These are phyloP conservation scores for Lithophane leautieri DNA, from an alignment of 2,888 invertebrate species.

Conservation along the genomic window DNA sequence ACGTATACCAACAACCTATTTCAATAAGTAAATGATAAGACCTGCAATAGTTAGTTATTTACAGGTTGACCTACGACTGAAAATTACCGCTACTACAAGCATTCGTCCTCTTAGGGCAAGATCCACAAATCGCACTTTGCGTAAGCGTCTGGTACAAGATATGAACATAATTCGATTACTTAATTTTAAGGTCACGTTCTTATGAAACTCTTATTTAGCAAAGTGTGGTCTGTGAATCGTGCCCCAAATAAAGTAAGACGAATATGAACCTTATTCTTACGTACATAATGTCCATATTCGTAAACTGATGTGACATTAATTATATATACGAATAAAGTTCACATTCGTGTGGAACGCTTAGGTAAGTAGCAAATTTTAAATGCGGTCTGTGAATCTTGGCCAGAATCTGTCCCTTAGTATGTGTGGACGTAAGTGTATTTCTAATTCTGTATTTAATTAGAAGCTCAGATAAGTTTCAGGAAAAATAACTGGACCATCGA, in stretches of 20 bases:
- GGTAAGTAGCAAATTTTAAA: neutral
- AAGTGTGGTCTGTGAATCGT: neutral
- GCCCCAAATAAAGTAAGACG: neutral
- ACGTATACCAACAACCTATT: neutral
- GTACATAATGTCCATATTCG: neutral
- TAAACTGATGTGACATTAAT: neutral
- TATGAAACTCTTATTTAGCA: neutral
- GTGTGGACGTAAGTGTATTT: slow-evolving; percentile 16
- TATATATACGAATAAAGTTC: neutral
- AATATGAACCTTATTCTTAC: neutral
- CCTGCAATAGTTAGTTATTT: neutral
- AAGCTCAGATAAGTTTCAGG: slow-evolving; percentile 55
- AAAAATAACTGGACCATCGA: slow-evolving; percentile 44
- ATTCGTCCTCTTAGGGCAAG: neutral
- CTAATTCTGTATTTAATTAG: slow-evolving; percentile 39
- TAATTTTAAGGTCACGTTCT: neutral
- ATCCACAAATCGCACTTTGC: neutral
- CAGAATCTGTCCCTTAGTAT: neutral
- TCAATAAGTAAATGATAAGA: neutral
- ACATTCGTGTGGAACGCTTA: neutral
- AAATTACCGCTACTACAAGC: neutral
- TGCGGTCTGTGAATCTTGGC: neutral
- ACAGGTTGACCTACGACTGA: neutral
- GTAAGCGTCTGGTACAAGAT: neutral
- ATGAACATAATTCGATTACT: neutral